Percentiles rank a stretch among this genome's conserved stretches.
Evolutionary conservation across 2,888 invertebrate genomes (phyloP).

Genomic region (Dascillus cervinus): DNA sequence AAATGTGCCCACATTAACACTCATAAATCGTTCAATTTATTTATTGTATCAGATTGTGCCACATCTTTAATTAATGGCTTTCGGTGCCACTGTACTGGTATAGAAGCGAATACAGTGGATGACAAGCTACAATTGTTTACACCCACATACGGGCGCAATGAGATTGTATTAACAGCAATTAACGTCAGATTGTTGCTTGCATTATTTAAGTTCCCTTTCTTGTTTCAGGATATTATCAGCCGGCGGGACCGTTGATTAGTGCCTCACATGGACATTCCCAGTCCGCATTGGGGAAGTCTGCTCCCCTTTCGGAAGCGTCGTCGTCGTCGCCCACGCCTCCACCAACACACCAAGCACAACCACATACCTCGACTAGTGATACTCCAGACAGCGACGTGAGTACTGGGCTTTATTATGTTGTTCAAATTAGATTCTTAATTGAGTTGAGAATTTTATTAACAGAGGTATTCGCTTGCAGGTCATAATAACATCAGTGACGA

Average conservation of each 20-base stretch:
- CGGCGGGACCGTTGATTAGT: slow-evolving; percentile 82
- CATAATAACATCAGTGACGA: slow-evolving; percentile 40
- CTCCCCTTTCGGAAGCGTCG: slow-evolving; percentile 40
- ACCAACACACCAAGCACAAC: slow-evolving; percentile 42
- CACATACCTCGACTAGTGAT: slow-evolving; percentile 38
- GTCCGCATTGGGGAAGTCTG: slow-evolving; percentile 45
- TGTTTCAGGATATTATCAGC: slow-evolving; percentile 81
- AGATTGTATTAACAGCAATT: too few relatives aligned
- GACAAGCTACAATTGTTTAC: too few relatives aligned
- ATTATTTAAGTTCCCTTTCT: not conserved
- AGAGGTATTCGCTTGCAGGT: slow-evolving; percentile 30
- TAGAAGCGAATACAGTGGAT: too few relatives aligned
- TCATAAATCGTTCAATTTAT: too few relatives aligned
- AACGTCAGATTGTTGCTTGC: not conserved
- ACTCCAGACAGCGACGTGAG: slow-evolving; percentile 43
- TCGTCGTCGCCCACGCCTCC: slow-evolving; percentile 46
- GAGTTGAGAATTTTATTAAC: not conserved
- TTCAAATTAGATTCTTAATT: not conserved
- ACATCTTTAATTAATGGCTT: too few relatives aligned
- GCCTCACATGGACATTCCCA: slow-evolving; percentile 43
- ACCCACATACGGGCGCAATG: too few relatives aligned
- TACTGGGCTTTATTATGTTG: slow-evolving; percentile 1
- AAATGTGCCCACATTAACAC: too few relatives aligned
- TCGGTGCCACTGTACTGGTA: too few relatives aligned
- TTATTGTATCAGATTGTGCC: too few relatives aligned